Conservation (phyloP, 2,797 vertebrate genomes). For the Alca torda region DNA sequence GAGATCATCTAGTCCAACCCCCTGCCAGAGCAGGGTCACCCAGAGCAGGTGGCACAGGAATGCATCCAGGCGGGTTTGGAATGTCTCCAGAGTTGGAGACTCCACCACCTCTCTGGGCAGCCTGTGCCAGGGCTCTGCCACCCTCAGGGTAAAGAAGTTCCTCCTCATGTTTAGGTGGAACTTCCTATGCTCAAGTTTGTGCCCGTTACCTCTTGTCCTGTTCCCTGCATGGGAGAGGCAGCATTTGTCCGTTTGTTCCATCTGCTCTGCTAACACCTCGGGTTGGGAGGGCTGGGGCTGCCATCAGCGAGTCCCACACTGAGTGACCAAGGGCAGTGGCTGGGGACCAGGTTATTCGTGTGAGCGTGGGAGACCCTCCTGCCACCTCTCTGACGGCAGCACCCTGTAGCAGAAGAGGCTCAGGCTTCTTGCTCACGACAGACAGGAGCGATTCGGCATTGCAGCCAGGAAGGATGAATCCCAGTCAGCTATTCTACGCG, state of each 20-base stretch:
- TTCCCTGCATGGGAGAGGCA: background rate
- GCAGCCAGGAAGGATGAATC: background rate
- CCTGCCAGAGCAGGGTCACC: no score
- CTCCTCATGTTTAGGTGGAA: no score
- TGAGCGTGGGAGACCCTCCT: fast-evolving
- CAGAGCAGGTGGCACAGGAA: no score
- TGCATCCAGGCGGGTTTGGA: no score
- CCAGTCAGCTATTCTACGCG: background rate
- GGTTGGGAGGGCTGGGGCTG: background rate
- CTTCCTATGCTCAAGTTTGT: no score
- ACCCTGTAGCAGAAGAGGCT: background rate
- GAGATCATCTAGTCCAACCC: no score
- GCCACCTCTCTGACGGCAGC: background rate
- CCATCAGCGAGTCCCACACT: background rate
- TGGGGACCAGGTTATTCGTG: background rate
- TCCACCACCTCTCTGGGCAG: no score
- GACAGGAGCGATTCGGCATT: fast-evolving
- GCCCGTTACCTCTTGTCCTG: no score
- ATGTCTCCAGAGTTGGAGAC: no score
- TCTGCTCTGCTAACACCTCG: background rate
- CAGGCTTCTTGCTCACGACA: background rate
- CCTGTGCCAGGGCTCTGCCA: no score
- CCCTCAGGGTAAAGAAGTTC: no score
- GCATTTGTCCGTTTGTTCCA: background rate
- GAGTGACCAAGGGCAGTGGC: background rate